Base-by-base conservation (phyloP, 2,113 vertebrate species). In the Toxostoma redivivum region DNA sequence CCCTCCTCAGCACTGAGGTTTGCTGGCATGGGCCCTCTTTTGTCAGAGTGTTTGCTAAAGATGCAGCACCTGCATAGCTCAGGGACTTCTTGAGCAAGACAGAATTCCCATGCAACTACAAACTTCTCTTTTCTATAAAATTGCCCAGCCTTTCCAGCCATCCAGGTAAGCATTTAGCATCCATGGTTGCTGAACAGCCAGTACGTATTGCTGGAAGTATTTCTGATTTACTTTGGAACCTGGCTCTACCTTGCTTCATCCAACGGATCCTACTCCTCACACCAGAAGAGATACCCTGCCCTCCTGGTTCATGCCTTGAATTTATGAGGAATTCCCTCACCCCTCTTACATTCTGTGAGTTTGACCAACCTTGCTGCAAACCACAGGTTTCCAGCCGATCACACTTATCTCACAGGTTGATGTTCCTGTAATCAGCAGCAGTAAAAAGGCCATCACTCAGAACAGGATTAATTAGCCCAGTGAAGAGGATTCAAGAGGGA, bases 31-130 rank as follows among this genome's bases (percentile, higher is more conserved):
- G 5, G 8, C 8, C 8, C 20, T 48, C 51, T 62, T 87, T 42
- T 5, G 30, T 72, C 45, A 20, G 33, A 44, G 3, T 37, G 16
- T 33, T 60, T 54, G 45, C 24, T 82, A 22, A 56, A 88, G 60
- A 53, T 0, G 0, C 21, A 70, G 58, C 54, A 50, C 27, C 40
- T 0, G 0, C 18, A 27, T 12, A 10, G 38, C 20, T 58, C 69
- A 28, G 40, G 51, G 28, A 14, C 23, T 79, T 78, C 48, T 33
- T 16, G 12, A 53, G 57, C 9, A 37, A 80, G 53, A 53, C 1
- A 21, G n/a, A 77, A 50, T 61, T 78, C 38, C 44, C 2, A 1
- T 11, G 8, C 38, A 65, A 45, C 37, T 24, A 17, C 3, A 1
- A 80, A 72, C 12, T 15, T 47, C 51, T 66, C 16, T 47, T 69